These are phyloP conservation scores for Dascyllus trimaculatus DNA, from an alignment of 2,113 vertebrate genomes.

Conservation along the genomic window DNA sequence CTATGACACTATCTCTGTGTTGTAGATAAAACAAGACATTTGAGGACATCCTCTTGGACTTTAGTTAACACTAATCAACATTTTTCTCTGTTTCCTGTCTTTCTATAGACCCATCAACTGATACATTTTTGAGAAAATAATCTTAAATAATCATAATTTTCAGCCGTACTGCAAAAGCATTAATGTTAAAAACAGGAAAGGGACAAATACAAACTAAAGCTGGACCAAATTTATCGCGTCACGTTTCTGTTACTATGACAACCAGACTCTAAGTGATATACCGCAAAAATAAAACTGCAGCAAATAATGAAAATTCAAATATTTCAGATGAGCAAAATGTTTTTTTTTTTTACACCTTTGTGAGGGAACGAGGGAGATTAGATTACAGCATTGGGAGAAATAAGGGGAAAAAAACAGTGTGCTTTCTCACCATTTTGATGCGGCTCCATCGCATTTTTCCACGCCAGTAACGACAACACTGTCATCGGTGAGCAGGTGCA, in stretches of 20 bases:
- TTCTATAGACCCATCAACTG: too few relatives aligned
- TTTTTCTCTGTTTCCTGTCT: too few relatives aligned
- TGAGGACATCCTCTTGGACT: too few relatives aligned
- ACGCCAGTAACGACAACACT: slow-evolving; percentile 18
- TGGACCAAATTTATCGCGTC: neutral
- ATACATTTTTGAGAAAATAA: too few relatives aligned
- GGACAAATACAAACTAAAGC: neutral
- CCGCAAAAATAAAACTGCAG: neutral
- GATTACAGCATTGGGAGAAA: too few relatives aligned
- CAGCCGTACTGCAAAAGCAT: too few relatives aligned
- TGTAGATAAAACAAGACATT: too few relatives aligned
- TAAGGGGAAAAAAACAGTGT: neutral
- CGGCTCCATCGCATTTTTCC: slow-evolving; percentile 22
- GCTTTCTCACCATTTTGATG: neutral
- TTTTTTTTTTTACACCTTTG: neutral
- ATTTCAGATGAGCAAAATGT: neutral
- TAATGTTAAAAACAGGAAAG: neutral
- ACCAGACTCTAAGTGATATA: neutral
- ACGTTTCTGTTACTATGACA: neutral
- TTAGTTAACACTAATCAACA: too few relatives aligned
- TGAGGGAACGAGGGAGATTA: neutral
- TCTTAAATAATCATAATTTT: too few relatives aligned
- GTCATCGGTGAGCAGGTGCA: slow-evolving; percentile 38
- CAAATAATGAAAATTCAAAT: neutral
- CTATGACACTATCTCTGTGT: too few relatives aligned